Evolutionary conservation across 2,113 vertebrate species (phyloP), one percentile per base, ranked within the genome.

Genomic region (Hystrix brachyura): DNA sequence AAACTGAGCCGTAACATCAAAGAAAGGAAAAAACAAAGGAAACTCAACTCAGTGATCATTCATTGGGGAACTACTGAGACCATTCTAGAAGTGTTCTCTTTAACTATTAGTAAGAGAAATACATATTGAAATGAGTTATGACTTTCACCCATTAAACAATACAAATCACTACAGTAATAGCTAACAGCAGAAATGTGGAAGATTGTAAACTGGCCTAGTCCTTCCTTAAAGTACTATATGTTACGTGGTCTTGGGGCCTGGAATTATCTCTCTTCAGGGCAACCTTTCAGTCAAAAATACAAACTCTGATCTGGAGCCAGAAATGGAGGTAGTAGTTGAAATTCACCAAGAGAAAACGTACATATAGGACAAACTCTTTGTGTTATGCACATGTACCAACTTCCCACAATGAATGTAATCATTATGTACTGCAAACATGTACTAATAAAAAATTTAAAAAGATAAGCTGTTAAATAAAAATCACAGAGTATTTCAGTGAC

Each of bases 111-210:
- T 59, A 83, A 83, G 38, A 76, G 32, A 59, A 89, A 83, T 23
- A 72, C n/a, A 95, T 62, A 92, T 8, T 82, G 57, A 74, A 94
- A 82, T 87, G 76, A 82, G n/a, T 78, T 55, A 69, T 0, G 48
- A 17, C 18, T 91, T 86, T 87, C 57, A 72, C 3, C 46, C 71
- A 48, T 17, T 92, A 86, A 85, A 51, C 34, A 67, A 78, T 11
- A 43, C 11, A 46, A 90, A 34, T 60, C 53, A 81, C 1, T 71
- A 27, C 71, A 71, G 85, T 59, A 80, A 18, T 3, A 83, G 86
- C 4, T 25, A 64, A 71, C 5, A 14, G 14, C 38, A 78, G 27
- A 76, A 57, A 74, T 21, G 10, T 64, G 38, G 51, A 12, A 57
- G 32, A 23, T 0, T 51, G 7, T 38, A 43, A 71, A 81, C 14